Evolutionary conservation across 2,113 vertebrate species (phyloP).

Genomic region (Takifugu flavidus): DNA sequence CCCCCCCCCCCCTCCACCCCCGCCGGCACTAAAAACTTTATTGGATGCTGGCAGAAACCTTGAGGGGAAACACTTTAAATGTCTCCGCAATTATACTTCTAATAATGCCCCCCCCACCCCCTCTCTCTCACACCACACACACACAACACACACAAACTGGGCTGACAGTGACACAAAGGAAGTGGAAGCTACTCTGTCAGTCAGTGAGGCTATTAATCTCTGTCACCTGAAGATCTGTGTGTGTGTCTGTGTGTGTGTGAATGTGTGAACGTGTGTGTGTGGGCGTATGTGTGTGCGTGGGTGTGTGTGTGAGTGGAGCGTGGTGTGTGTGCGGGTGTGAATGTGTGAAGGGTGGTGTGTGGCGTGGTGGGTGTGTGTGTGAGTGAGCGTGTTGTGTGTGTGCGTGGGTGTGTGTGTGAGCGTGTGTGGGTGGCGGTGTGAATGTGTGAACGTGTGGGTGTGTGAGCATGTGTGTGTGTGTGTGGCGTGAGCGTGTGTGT

Average conservation of each 20-base stretch:
- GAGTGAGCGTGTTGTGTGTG: too few relatives aligned
- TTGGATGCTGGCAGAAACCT: slow-evolving; percentile 93
- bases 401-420: too few relatives aligned
- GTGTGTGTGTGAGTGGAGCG: slow-evolving; percentile 18
- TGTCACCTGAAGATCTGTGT: slow-evolving; percentile 90
- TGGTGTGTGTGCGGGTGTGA: too few relatives aligned
- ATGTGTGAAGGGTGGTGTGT: too few relatives aligned
- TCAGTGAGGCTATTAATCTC: slow-evolving; percentile 97
- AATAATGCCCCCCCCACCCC: slow-evolving; percentile 83
- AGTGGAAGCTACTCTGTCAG: slow-evolving; percentile 96
- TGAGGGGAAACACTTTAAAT: slow-evolving; percentile 98
- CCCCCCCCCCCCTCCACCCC: slow-evolving; percentile 63
- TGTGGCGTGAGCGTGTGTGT: too few relatives aligned
- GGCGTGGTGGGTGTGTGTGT: too few relatives aligned
- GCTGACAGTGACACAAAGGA: slow-evolving; percentile 93
- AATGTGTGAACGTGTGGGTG: too few relatives aligned
- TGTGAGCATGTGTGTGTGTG: too few relatives aligned
- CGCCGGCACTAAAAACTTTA: slow-evolving; percentile 88
- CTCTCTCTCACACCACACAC: slow-evolving; percentile 36
- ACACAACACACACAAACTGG: slow-evolving; percentile 63
- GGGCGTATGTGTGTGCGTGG: slow-evolving; percentile 52
- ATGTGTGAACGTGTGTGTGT: slow-evolving; percentile 15
- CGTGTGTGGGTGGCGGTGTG: too few relatives aligned
- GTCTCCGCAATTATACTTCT: slow-evolving; percentile 98
- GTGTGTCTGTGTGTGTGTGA: slow-evolving; percentile 59